Conservation (phyloP, 30 jellyfish, hydroid and myxozoan genomes). For the Chrysaora quinquecirrha region DNA sequence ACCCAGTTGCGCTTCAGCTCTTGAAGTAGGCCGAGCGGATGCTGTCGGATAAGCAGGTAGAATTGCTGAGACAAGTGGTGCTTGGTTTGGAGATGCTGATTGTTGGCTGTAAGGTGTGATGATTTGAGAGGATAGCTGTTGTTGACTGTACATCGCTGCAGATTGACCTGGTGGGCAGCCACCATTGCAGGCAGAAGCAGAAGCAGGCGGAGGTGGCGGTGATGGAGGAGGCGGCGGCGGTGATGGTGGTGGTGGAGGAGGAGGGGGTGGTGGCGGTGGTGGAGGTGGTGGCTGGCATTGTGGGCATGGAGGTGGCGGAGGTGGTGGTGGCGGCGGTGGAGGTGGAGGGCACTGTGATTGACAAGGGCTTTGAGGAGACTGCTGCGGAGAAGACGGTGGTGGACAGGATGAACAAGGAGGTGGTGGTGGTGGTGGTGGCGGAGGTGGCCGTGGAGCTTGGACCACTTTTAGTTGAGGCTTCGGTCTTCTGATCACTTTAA, state of each 20-base stretch:
- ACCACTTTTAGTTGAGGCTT: slow-evolving; percentile 33
- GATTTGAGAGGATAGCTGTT: neutral
- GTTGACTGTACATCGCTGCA: slow-evolving; percentile 2
- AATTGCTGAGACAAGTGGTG: neutral
- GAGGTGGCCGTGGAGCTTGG: slow-evolving; percentile 42
- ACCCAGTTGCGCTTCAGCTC: neutral
- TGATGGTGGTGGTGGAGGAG: slow-evolving; percentile 34
- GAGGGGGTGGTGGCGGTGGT: slow-evolving; percentile 35
- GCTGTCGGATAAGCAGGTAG: neutral
- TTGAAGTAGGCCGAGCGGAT: neutral
- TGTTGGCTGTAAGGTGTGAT: slow-evolving; percentile 4
- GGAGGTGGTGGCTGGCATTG: slow-evolving; percentile 23
- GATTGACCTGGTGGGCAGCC: neutral
- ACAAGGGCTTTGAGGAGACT: too few species aligned
- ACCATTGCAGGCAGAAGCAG: neutral
- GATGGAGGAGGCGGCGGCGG: slow-evolving; percentile 40
- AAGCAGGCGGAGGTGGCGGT: slow-evolving; percentile 38
- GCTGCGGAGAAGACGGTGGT: slow-evolving; percentile 22
- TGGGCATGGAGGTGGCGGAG: slow-evolving; percentile 9
- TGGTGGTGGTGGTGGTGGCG: slow-evolving; percentile 38
- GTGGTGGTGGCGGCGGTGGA: slow-evolving; percentile 64
- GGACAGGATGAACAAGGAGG: too few species aligned
- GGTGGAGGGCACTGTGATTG: slow-evolving; percentile 38
- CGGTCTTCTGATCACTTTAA: slow-evolving; percentile 1
- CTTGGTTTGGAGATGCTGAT: neutral